Conservation (phyloP, 2,113 vertebrate species). For the Aphelocoma coerulescens region DNA sequence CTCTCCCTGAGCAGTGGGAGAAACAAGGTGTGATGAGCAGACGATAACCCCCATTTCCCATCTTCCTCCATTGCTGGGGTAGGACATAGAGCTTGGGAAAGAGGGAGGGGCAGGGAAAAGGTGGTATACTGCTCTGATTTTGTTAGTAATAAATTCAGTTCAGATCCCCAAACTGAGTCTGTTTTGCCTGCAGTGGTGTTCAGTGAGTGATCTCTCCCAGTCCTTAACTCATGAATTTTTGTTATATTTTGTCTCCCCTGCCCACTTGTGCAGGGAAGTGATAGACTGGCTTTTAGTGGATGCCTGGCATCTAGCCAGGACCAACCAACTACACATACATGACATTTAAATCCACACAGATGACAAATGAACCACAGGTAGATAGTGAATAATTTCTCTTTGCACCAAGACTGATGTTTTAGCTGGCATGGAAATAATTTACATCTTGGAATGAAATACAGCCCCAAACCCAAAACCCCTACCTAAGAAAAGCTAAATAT, state of each 20-base stretch:
- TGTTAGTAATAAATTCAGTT: neutral
- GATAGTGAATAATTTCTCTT: neutral
- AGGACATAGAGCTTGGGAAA: neutral
- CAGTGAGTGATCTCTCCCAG: neutral
- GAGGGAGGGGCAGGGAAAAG: neutral
- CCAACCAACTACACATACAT: neutral
- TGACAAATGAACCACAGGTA: neutral
- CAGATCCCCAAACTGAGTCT: neutral
- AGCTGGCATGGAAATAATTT: neutral
- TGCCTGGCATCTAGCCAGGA: neutral
- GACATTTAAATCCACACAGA: neutral
- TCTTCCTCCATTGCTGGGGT: neutral
- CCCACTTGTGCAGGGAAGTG: neutral
- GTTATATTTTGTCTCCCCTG: neutral
- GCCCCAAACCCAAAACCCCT: neutral
- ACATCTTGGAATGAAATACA: neutral
- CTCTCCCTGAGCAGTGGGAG: neutral
- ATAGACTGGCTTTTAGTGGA: neutral
- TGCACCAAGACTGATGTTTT: neutral
- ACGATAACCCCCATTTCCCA: neutral
- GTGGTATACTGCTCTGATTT: neutral
- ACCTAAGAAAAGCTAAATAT: neutral
- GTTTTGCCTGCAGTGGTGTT: neutral
- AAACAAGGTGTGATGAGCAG: neutral
- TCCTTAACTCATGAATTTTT: neutral